phyloP scores from a whole-genome alignment of 92 coral and sea anemone genomes.

The Metridium senile region DNA sequence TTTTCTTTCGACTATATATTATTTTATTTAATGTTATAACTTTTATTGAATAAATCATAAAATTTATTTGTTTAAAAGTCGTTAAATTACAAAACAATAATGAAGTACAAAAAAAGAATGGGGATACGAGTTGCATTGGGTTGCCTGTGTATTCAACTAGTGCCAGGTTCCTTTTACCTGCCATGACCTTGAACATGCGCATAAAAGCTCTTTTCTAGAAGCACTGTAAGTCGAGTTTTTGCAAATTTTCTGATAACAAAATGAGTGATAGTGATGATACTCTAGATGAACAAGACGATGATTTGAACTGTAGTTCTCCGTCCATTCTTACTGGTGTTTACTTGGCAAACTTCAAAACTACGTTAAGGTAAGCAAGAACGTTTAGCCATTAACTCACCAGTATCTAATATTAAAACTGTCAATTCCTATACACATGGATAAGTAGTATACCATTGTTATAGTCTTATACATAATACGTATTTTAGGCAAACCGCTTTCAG shows the following conservation, averaged over 20 bases:
- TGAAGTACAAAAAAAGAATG: background rate
- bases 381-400: background rate
- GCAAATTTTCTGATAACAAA: background rate
- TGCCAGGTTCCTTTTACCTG: too few relatives aligned
- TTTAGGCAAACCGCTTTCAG: too few relatives aligned
- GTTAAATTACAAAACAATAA: background rate
- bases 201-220: constrained; percentile 18
- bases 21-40: too few relatives aligned
- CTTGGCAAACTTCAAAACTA: background rate
- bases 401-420: too few relatives aligned
- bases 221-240: constrained; percentile 6
- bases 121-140: too few relatives aligned
- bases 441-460: too few relatives aligned
- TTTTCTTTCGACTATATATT: background rate
- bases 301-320: constrained; percentile 13
- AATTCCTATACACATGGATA: too few relatives aligned
- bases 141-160: background rate
- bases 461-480: too few relatives aligned
- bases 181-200: background rate
- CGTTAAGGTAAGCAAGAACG: background rate
- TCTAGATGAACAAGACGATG: background rate
- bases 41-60: too few relatives aligned
- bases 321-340: constrained; percentile 41
- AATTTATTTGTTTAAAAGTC: too few relatives aligned
- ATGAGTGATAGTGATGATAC: constrained; percentile 49